Evolutionary conservation across 92 coral and sea anemone species (phyloP).

Genomic region (Chrysogorgia sp.): DNA sequence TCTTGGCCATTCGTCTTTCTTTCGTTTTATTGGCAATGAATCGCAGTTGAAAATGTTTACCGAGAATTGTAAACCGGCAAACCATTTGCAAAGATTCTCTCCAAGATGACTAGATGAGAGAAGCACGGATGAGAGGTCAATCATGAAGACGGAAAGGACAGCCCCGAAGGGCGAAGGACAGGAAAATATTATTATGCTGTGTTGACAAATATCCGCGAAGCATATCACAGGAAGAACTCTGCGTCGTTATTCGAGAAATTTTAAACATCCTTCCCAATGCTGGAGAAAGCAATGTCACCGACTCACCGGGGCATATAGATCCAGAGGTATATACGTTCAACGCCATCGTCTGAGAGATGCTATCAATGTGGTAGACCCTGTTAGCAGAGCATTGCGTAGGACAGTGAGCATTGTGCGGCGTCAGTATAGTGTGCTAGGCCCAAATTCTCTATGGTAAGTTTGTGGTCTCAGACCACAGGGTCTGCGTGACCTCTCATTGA

Average conservation of each 20-base stretch:
- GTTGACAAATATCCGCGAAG: too few relatives aligned
- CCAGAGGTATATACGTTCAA: constrained; percentile 63
- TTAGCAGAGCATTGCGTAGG: constrained; percentile 68
- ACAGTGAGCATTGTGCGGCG: constrained; percentile 55
- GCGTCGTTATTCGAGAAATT: constrained; percentile 53
- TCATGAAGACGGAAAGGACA: too few relatives aligned
- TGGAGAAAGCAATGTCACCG: constrained; percentile 62
- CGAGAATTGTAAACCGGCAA: too few relatives aligned
- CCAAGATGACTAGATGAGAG: too few relatives aligned
- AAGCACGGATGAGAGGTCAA: too few relatives aligned
- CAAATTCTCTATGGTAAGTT: constrained; percentile 66
- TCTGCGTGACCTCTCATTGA: neutral
- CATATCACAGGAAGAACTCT: constrained; percentile 48
- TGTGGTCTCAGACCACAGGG: neutral
- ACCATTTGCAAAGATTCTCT: too few relatives aligned
- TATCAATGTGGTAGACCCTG: constrained; percentile 65
- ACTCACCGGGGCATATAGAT: too few relatives aligned
- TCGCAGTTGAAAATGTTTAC: too few relatives aligned
- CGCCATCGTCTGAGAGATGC: constrained; percentile 66
- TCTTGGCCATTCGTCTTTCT: too few relatives aligned
- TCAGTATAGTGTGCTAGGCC: constrained; percentile 65
- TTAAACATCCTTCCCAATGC: constrained; percentile 51
- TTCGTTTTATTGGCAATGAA: too few relatives aligned
- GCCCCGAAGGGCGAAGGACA: too few relatives aligned
- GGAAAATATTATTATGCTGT: too few relatives aligned